Evolutionary conservation across 2,113 vertebrate genomes (phyloP), one percentile per base, ranked within the genome.

Genomic region (Dermatemys mawii): DNA sequence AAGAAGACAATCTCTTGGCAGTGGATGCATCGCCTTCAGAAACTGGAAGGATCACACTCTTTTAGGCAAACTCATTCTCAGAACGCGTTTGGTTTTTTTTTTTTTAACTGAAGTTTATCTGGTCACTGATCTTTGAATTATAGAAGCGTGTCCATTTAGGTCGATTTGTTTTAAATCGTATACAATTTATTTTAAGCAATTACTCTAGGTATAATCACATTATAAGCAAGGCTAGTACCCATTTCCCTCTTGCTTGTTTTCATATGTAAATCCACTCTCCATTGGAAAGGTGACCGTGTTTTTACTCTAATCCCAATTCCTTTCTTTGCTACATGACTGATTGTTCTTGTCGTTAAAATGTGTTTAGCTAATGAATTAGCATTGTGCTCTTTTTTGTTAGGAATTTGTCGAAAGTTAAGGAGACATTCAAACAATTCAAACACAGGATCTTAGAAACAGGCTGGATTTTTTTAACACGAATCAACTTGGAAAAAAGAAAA

Each of bases 1-100:
- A 93, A 93, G 95, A 90, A 91, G 93, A 96, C 96, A 97, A 96
- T 96, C 93, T 97, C 95, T 92, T 97, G 96, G 94, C 87, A 76
- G 83, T 95, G 90, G 91, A 94, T 70, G 81, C 94, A 85, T 86
- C 44, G 92, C 93, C 92, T 92, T 87, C 84, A 97, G 96, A 94
- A 94, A 96, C 93, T 93, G 92, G 81, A 92, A 92, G 70, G 94
- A 97, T 94, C 94, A 78, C 90, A 80, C 86, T 86, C 90, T 81
- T 60, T 97, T 95, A 95, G 80, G 94, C 93, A 93, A 96, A 95
- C 95, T 95, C 75, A n/a, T 85, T 88, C 93, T 92, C 90, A 19
- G 82, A 88, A 94, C 84, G 93, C 38, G n/a, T 48, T 48, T 48
- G 7, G 46, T 48, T 55, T 73, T 87, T 95, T 41, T 82, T 93